Evolutionary conservation across 2,797 vertebrate species (phyloP).

Genomic region (Falco novaeseelandiae): DNA sequence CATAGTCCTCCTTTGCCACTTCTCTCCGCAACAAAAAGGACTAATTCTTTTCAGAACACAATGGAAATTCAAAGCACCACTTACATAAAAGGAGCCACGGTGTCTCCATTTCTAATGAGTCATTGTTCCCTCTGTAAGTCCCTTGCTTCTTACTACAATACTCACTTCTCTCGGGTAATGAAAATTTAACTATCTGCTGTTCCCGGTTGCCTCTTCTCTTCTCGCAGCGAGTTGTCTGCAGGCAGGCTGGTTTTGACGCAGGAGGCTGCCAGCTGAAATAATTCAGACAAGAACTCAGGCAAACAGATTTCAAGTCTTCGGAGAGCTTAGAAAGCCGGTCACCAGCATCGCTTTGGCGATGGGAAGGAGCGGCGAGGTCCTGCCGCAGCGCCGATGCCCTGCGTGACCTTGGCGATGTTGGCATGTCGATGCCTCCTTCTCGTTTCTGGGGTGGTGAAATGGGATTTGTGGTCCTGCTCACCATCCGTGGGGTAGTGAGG

Average conservation of each 20-base stretch:
- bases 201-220: neutral
- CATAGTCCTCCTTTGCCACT: neutral
- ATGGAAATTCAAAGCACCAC: conserved; percentile 17
- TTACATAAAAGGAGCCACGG: conserved; percentile 17
- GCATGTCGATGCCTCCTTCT: neutral
- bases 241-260: neutral
- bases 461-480: neutral
- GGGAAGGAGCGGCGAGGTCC: neutral
- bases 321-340: neutral
- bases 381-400: neutral
- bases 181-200: conserved; percentile 52
- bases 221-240: neutral
- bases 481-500: accelerated
- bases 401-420: accelerated
- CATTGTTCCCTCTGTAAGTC: conserved; percentile 20
- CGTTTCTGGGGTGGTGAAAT: neutral
- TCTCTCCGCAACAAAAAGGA: neutral
- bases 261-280: conserved; percentile 28
- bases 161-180: conserved; percentile 56
- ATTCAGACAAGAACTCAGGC: conserved; percentile 3
- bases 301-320: neutral
- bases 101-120: conserved; percentile 52
- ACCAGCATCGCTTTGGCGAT: accelerated
- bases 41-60: conserved; percentile 51
- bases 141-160: conserved; percentile 12